These are phyloP conservation scores for Dolichopus griseipennis DNA, from an alignment of 2,888 invertebrate genomes.

Conservation along the genomic window DNA sequence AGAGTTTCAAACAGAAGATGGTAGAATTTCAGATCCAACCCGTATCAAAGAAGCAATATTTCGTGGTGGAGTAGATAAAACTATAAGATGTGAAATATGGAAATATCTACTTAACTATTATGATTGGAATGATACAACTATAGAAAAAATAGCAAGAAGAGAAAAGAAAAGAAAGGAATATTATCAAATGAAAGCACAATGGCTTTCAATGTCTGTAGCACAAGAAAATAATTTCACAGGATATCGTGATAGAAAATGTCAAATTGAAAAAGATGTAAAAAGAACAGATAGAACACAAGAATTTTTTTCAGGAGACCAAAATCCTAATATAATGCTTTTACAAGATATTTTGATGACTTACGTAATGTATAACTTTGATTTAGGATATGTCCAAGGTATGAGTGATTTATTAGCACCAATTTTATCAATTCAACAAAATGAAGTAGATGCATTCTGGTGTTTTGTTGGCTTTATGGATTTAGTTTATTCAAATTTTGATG, in stretches of 20 bases:
- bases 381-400: constrained; percentile 97
- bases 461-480: constrained; percentile 96
- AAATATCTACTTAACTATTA: constrained; percentile 86
- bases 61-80: constrained; percentile 75
- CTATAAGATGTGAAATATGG: constrained; percentile 79
- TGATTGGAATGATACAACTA: constrained; percentile 70
- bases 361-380: constrained; percentile 97
- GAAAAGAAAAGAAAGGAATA: constrained; percentile 76
- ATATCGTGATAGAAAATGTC: constrained; percentile 80
- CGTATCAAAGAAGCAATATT: constrained; percentile 80
- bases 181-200: constrained; percentile 91
- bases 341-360: constrained; percentile 96
- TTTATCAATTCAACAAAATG: constrained; percentile 77
- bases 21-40: constrained; percentile 68
- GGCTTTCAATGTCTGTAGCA: constrained; percentile 78
- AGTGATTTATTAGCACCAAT: constrained; percentile 93
- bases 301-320: constrained; percentile 89
- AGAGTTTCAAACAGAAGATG: constrained; percentile 68
- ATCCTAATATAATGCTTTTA: constrained; percentile 73
- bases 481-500: constrained; percentile 87
- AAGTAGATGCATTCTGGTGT: constrained; percentile 98
- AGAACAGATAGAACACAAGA: constrained; percentile 86
- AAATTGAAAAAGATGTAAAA: constrained; percentile 96
- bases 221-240: constrained; percentile 85
- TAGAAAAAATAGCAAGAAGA: constrained; percentile 59